Base-by-base conservation (phyloP, 2,888 invertebrate species). In the Blomia tropicalis region DNA sequence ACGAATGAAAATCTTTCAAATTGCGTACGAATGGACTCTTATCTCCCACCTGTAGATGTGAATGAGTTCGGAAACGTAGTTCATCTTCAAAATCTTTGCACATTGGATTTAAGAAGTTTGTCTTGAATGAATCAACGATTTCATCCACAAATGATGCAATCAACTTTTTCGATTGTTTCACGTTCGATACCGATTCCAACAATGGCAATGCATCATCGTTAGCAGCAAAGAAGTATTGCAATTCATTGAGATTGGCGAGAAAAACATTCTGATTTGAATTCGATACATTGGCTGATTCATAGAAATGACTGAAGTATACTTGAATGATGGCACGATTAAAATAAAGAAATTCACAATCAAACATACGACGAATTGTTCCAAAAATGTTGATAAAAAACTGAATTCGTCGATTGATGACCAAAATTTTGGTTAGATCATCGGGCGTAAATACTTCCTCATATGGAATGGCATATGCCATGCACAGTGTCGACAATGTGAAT, bases 31-130 rank as follows among this genome's bases (percentile, higher is more conserved):
- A 84, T 0, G 88, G 86, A 73, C 84, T 84, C 7, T 76, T 70
- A 56, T 76, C 75, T 67, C 77, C 76, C 25, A 77, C 70, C 70
- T 90, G 85, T 43, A 95, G 78, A 75, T 93, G 92, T 0, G 87
- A 82, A 75, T 96, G 91, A 44, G 89, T 90, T 70, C 90, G 88
- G 31, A 95, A 76, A 23, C 98, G 82, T 59, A 98, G 78, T 73
- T 91, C 89, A 0, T 85, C 91, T 77, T 98, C 98, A 66, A 96
- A 83, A 70, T 84, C 82, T 69, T 84, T 83, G 71, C 90, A 88
- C 31, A 90, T 76, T 43, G 83, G 84, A 67, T 82, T 79, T 30
- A 66, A 31, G 51, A 66, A 64, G n/a, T 64, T 27, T 31, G 17
- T 23, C 19, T 60, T 65, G n/a, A 65, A 61, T 3, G 17, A 19